These are phyloP conservation scores for Gastracanthus pulcherrimus DNA, from an alignment of 2,888 invertebrate species.

Conservation along the genomic window DNA sequence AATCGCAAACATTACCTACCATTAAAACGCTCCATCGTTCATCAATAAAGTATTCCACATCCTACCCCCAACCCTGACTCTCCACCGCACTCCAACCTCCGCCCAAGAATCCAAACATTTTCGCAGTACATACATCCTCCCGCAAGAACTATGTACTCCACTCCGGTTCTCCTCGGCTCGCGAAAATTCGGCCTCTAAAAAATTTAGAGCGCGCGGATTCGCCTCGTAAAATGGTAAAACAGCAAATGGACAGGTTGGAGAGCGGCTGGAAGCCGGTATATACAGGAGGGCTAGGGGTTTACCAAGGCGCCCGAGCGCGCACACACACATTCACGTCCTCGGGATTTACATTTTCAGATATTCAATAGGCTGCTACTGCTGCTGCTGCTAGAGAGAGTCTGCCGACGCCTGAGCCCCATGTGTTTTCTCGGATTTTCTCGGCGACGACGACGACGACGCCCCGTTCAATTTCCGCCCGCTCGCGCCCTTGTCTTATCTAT, in stretches of 20 bases:
- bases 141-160: background rate
- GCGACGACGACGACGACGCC: slow-evolving; percentile 5
- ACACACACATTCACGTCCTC: background rate
- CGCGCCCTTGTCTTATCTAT: slow-evolving; percentile 21
- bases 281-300: background rate
- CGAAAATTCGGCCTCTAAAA: slow-evolving; percentile 15
- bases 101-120: background rate
- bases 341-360: slow-evolving; percentile 56
- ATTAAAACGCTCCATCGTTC: too few species aligned
- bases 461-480: slow-evolving; percentile 35
- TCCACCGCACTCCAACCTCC: background rate
- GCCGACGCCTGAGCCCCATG: slow-evolving; percentile 20
- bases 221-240: slow-evolving; percentile 40
- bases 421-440: slow-evolving; percentile 25
- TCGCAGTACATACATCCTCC: background rate
- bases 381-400: background rate
- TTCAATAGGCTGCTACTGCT: slow-evolving; percentile 31
- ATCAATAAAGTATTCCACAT: background rate
- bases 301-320: background rate
- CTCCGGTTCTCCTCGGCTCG: background rate
- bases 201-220: slow-evolving; percentile 25
- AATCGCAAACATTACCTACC: too few species aligned
- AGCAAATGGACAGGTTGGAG: slow-evolving; percentile 29
- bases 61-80: background rate
- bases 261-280: too few species aligned